Base-by-base conservation (phyloP, 2,797 vertebrate species). In the Ctenopoma multispine region DNA sequence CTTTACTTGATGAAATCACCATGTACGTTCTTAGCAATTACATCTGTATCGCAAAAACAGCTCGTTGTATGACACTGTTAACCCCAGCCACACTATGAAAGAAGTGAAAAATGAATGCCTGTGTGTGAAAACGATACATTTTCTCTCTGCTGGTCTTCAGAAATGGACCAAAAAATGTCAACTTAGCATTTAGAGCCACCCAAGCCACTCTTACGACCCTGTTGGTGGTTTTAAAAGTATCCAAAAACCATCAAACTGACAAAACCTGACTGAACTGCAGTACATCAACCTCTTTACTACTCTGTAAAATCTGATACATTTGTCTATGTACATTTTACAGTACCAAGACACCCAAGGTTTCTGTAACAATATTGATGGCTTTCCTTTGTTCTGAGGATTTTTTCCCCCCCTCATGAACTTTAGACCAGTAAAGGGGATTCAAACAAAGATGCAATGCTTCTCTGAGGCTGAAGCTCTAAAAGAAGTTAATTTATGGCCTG, bases 401-500 rank as follows among this genome's bases (percentile, higher is more conserved):
- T 65, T 58, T 50, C n/a, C 17, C 4, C 7, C 46, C 31, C 50
- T 14, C 8, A 6, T 83, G 83, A 89, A 90, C 82, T 87, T 82
- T 72, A 75, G 76, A 73, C 69, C 75, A 75, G 73, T 63, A 68
- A 63, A 76, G 76, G 83, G 72, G 82, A 79, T 80, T 83, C 83
- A 85, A 88, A 90, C 87, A 88, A 90, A 92, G 89, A 92, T 84
- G 82, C 89, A 90, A 86, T 89, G 92, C 83, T 92, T 91, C 87
- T 88, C 83, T 48, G 82, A 74, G 83, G 67, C 87, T 27, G 44
- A 73, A 86, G 88, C 89, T 84, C 90, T 89, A 92, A 91, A 90
- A 92, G 91, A 93, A 92, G 91, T 91, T 94, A 93, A 94, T 94
- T 94, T 94, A 95, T 94, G 91, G 92, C 86, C 90, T 89, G 85